A percentile compares a stretch with the other conserved stretches of the same genome.
Evolutionary conservation across 2,113 vertebrate genomes (phyloP).

Genomic region (Rhizomys pruinosus): DNA sequence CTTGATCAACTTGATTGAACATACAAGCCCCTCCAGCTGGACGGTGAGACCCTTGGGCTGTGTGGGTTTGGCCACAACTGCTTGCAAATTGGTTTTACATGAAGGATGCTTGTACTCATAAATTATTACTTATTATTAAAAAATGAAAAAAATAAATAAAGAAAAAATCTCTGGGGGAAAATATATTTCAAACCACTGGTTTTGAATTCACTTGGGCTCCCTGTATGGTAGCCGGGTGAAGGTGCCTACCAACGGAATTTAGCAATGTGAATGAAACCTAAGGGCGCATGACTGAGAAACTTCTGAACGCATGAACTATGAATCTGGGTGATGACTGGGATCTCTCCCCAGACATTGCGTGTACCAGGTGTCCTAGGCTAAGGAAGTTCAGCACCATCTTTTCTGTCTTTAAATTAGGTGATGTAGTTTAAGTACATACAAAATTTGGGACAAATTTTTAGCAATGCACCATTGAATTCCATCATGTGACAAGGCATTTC

Average conservation of each 20-base stretch:
- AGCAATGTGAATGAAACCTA: neutral
- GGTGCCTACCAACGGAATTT: neutral
- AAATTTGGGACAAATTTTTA: neutral
- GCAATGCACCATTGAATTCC: neutral
- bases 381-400: neutral
- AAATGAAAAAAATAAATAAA: too few species aligned
- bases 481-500: neutral
- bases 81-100: too few species aligned
- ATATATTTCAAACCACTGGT: too few species aligned
- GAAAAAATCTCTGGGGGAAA: too few species aligned
- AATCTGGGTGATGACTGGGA: neutral
- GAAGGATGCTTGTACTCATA: too few species aligned
- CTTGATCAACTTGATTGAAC: too few species aligned
- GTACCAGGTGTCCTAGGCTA: neutral
- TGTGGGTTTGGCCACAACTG: too few species aligned
- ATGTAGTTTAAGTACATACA: neutral
- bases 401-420: neutral
- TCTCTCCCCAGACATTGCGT: neutral
- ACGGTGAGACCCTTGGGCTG: too few species aligned
- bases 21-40: too few species aligned
- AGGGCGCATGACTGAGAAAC: neutral
- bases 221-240: too few species aligned
- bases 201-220: too few species aligned
- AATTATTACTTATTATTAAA: too few species aligned
- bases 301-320: neutral